A percentile compares a stretch with the other conserved stretches of the same genome.
Evolutionary conservation across 2,888 invertebrate species (phyloP).

Genomic region (Melanargia galathea): DNA sequence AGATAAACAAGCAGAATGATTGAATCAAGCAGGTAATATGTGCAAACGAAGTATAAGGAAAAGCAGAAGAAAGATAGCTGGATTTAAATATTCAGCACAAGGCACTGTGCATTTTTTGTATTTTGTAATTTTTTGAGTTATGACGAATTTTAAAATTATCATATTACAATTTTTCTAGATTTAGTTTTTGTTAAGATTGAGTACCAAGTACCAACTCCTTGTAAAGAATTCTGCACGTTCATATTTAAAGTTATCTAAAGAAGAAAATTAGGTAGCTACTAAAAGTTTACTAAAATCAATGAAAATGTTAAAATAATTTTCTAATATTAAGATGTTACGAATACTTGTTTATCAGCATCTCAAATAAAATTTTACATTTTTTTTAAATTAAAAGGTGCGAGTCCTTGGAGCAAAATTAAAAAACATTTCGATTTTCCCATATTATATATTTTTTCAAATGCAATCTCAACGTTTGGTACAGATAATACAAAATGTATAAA

Average conservation of each 20-base stretch:
- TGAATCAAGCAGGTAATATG: background rate
- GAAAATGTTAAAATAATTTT: too few relatives aligned
- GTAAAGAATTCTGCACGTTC: too few relatives aligned
- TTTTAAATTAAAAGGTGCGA: conserved; percentile 7
- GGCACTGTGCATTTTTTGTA: background rate
- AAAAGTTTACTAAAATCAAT: background rate
- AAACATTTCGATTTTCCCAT: conserved; percentile 54
- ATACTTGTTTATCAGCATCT: background rate
- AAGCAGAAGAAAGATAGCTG: background rate
- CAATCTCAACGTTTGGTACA: conserved; percentile 80
- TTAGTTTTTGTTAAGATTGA: too few relatives aligned
- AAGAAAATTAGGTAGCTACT: background rate
- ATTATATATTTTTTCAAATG: conserved; percentile 73
- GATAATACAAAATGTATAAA: conserved; percentile 80
- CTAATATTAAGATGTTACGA: too few relatives aligned
- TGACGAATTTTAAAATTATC: too few relatives aligned
- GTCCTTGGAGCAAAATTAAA: conserved; percentile 45
- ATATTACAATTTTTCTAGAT: too few relatives aligned
- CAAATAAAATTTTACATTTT: background rate
- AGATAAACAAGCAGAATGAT: background rate
- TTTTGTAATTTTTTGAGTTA: background rate
- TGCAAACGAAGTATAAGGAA: background rate
- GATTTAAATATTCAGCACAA: background rate
- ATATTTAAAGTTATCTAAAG: too few relatives aligned
- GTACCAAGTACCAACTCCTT: too few relatives aligned